Base-by-base conservation (phyloP, 2,797 vertebrate species). In the Smutsia gigantea region DNA sequence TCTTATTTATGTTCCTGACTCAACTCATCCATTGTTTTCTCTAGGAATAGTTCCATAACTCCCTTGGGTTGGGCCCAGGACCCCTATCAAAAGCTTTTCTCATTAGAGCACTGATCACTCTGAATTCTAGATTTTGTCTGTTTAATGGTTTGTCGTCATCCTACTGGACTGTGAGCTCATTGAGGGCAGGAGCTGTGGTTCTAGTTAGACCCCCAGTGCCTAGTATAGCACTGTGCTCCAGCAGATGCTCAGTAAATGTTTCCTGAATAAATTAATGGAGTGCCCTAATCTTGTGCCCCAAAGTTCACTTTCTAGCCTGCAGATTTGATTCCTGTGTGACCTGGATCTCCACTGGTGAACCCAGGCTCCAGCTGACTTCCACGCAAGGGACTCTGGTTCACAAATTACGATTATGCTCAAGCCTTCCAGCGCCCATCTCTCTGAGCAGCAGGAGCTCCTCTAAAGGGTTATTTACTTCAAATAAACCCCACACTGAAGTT, bases 101-200 rank as follows among this genome's bases (percentile, higher is more conserved):
- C 9, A 0, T 19, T 37, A 83, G 9, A n/a, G 4, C 0, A 3
- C 12, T 1, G 0, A 8, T 57, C 15, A 21, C 29, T 74, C 49
- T 39, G 59, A 83, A 79, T 84, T 81, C 55, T 86, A 46, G 27
- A 39, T 72, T 46, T 64, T 53, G 27, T 15, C 66, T 82, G 7
- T 61, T 29, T 63, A 19, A 49, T 59, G 29, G 14, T 53, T 53
- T 63, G 63, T 66, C 5, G 0, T 1, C n/a, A 17, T 51, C 19
- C 75, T 49, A 2, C 27, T 37, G 51, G 53, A 25, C 10, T 13
- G 5, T 46, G 71, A 82, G 7, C 23, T 91, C 27, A n/a, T 82
- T 42, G 61, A 53, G 7, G 57, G 51, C 46, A 85, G 31, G 21
- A 19, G 14, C 37, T 66, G 2, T 90, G 39, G 27, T 81, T 55